A percentile compares a stretch with the other conserved stretches of the same genome.
Conservation (phyloP, 2,888 invertebrate genomes). For the Mythimna impura region DNA sequence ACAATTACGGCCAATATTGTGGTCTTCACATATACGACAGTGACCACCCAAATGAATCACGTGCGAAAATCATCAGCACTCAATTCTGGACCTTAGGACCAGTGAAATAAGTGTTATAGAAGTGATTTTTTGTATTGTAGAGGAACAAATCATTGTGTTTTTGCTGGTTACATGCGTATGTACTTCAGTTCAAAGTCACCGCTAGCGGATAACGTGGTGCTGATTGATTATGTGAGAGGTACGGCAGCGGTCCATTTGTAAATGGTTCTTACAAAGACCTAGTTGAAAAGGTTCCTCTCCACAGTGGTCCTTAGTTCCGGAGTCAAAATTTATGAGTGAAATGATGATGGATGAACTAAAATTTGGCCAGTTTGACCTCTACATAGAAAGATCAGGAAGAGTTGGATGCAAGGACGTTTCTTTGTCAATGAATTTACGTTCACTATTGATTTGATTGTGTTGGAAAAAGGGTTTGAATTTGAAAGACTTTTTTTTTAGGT, state of each 20-base stretch:
- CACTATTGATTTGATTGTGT: neutral
- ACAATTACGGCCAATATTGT: conserved; percentile 85
- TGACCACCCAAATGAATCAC: conserved; percentile 45
- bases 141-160: conserved; percentile 39
- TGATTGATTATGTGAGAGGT: conserved; percentile 63
- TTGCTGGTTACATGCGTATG: conserved; percentile 65
- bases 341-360: conserved; percentile 58
- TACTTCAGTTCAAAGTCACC: conserved; percentile 85
- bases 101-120: conserved; percentile 25
- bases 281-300: conserved; percentile 51
- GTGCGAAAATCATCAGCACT: conserved; percentile 17
- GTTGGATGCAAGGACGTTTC: conserved; percentile 17
- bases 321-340: conserved; percentile 57
- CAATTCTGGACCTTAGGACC: conserved; percentile 43
- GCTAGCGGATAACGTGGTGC: conserved; percentile 65
- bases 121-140: conserved; percentile 15
- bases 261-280: conserved; percentile 59
- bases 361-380: conserved; percentile 56
- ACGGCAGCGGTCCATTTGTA: conserved; percentile 52
- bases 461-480: neutral
- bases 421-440: neutral
- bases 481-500: neutral
- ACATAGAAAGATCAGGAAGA: conserved; percentile 40
- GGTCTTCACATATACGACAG: conserved; percentile 67
- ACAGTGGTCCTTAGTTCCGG: conserved; percentile 55